Percentiles rank a stretch among this genome's conserved stretches.
phyloP scores from a whole-genome alignment of 2,888 invertebrate species.

The Eurytoma californica region DNA sequence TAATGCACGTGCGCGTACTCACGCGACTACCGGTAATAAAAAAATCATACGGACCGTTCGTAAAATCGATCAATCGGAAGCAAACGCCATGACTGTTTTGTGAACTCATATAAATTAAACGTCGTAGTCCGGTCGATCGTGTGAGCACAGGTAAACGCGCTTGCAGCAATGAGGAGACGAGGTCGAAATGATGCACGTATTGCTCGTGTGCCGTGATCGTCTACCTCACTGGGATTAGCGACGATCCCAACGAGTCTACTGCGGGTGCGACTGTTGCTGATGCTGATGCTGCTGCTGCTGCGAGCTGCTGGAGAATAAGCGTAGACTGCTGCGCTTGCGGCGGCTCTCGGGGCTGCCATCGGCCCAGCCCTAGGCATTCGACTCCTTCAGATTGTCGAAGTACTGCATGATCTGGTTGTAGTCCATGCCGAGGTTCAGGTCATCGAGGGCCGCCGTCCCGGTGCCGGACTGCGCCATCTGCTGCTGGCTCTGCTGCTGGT shows the following conservation, averaged over 20 bases:
- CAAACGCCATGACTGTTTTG: too few relatives aligned
- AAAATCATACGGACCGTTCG: too few relatives aligned
- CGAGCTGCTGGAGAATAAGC: slow-evolving; percentile 42
- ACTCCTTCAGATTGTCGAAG: slow-evolving; percentile 97
- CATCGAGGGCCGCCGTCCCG: slow-evolving; percentile 82
- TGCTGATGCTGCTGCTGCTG: slow-evolving; percentile 30
- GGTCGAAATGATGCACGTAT: not conserved
- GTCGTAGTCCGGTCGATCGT: too few relatives aligned
- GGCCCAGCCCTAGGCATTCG: slow-evolving; percentile 83
- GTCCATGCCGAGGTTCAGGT: slow-evolving; percentile 91
- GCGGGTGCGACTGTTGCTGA: slow-evolving; percentile 6
- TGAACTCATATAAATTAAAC: too few relatives aligned
- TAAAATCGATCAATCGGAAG: too few relatives aligned
- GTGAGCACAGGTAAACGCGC: too few relatives aligned
- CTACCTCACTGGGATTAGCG: not conserved
- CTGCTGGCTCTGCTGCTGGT: slow-evolving; percentile 57
- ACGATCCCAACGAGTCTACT: slow-evolving; percentile 25
- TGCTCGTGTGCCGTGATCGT: not conserved
- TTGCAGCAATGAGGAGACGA: too few relatives aligned
- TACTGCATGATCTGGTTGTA: slow-evolving; percentile 99
- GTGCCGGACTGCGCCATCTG: slow-evolving; percentile 2
- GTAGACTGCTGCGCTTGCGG: slow-evolving; percentile 46
- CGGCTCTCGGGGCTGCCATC: slow-evolving; percentile 47
- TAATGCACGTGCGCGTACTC: too few relatives aligned
- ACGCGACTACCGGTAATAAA: too few relatives aligned